Evolutionary conservation across 1,140 invertebrate species (phyloP), one percentile per base, ranked within the genome.

Genomic region (Apolygus lucorum): DNA sequence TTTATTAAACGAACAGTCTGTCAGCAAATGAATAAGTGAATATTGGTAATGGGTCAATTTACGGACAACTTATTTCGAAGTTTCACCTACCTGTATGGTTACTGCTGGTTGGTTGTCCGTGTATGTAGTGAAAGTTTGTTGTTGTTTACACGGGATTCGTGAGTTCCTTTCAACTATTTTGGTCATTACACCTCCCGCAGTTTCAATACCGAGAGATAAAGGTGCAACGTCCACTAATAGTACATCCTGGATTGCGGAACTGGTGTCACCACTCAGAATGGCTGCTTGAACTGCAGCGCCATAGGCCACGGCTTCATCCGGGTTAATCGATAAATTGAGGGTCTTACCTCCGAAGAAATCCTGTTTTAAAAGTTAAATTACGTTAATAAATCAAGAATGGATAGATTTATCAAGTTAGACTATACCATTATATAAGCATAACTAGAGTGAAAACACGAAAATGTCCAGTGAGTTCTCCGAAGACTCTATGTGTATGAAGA

Each of bases 61-160:
- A n/a, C n/a, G n/a, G n/a, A n/a, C n/a, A n/a, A n/a, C n/a, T n/a
- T n/a, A n/a, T n/a, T n/a, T n/a, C n/a, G n/a, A n/a, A n/a, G n/a
- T n/a, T n/a, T n/a, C n/a, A 63, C 62, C 26, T 34, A 49, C 89
- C 77, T 88, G 86, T 70, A 91, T 87, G 11, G 86, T 87, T 1
- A 93, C 91, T 52, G 85, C 89, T 17, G 88, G 84, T 78, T 94
- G 85, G 72, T 86, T 86, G 69, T 85, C 82, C 0, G 81, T 77
- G 68, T 83, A 83, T 0, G 83, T 84, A 0, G 82, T 83, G 75
- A 84, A 85, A 2, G 77, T 80, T 71, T 84, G 79, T 2, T 78
- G 75, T 66, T 82, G 80, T 72, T 84, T 83, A 68, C 79, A 81
- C 2, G 84, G 84, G 52, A 85, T 84, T 1, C 79, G 73, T 8